Base-by-base conservation (phyloP, 2,797 vertebrate species). In the Cossypha polioptera region DNA sequence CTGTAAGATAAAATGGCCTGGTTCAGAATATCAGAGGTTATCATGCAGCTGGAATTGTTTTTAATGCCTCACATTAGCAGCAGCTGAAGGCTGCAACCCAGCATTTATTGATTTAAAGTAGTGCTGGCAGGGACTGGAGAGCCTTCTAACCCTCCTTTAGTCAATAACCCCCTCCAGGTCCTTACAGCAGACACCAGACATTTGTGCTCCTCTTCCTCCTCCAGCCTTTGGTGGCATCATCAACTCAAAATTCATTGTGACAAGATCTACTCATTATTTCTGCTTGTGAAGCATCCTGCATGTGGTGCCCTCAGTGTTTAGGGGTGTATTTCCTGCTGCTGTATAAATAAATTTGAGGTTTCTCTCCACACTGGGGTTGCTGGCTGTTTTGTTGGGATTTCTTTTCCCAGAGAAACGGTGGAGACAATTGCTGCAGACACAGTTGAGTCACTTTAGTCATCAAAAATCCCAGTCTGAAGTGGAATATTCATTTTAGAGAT, bases 1-100 rank as follows among this genome's bases (percentile, higher is more conserved):
- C 61, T 0, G 0, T 7, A 45, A 89, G 87, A 92, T 94, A 96
- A 92, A 94, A 89, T 21, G 19, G 7, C 40, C 51, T 0, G 2
- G 71, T 66, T 92, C 55, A 68, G 76, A 88, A 88, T 72, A 84
- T 21, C 74, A 76, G 55, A 86, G 83, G 77, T 81, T 95, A 81
- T 90, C 80, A 17, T 4, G 6, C 25, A 65, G 43, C 51, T 58
- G 63, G 62, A 61, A 81, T 62, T 81, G 55, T 61, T 92, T 88
- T 16, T 62, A 87, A 54, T 6, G 10, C 65, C 22, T 62, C 50
- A 7, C 54, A 62, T 86, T 43, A 90, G 21, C 42, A 59, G 65
- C 25, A 38, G 36, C 35, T 31, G 36, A 47, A 73, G 55, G 51
- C 21, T 50, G 40, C n/a, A 83, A 1, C 9, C 16, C 29, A n/a